Conservation (phyloP, 1,140 invertebrate species). For the Drosophila ananassae region DNA sequence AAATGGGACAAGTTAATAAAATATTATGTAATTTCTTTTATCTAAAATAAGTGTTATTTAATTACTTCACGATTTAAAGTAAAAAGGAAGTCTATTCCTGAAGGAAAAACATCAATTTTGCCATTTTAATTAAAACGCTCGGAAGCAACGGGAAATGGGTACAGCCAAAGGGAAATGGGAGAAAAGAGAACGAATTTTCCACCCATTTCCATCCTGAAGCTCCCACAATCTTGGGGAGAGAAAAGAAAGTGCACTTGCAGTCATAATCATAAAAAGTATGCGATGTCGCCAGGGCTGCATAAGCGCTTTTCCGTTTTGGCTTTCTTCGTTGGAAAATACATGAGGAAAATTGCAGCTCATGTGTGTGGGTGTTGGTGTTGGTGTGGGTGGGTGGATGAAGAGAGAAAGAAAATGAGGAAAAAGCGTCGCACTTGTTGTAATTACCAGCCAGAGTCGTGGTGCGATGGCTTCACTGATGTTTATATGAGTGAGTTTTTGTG, state of each 20-base stretch:
- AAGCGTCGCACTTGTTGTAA: slow-evolving; percentile 63
- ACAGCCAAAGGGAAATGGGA: slow-evolving; percentile 28
- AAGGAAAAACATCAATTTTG: slow-evolving; percentile 67
- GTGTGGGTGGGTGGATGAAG: slow-evolving; percentile 1
- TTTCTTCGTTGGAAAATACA: slow-evolving; percentile 23
- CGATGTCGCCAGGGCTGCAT: slow-evolving; percentile 58
- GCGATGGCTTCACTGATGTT: slow-evolving; percentile 65
- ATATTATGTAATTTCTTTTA: too few relatives aligned
- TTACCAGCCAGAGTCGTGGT: slow-evolving; percentile 59
- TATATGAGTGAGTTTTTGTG: slow-evolving; percentile 71
- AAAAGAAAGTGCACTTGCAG: slow-evolving; percentile 36
- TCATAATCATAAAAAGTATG: slow-evolving; percentile 81
- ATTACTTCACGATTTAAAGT: not conserved
- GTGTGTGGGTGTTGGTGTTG: not conserved
- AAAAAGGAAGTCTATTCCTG: slow-evolving; percentile 13
- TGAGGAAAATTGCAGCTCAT: slow-evolving; percentile 11
- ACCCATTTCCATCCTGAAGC: slow-evolving; percentile 4
- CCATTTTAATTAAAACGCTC: slow-evolving; percentile 77
- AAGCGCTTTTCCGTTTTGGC: slow-evolving; percentile 3
- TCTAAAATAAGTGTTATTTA: not conserved
- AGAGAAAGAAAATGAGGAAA: not conserved
- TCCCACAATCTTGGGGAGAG: slow-evolving; percentile 25
- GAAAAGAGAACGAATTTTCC: slow-evolving; percentile 15
- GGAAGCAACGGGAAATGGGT: slow-evolving; percentile 30
- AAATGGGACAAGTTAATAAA: too few relatives aligned